Conservation (phyloP, 2,888 invertebrate genomes). For the Ectemnius cavifrons region DNA sequence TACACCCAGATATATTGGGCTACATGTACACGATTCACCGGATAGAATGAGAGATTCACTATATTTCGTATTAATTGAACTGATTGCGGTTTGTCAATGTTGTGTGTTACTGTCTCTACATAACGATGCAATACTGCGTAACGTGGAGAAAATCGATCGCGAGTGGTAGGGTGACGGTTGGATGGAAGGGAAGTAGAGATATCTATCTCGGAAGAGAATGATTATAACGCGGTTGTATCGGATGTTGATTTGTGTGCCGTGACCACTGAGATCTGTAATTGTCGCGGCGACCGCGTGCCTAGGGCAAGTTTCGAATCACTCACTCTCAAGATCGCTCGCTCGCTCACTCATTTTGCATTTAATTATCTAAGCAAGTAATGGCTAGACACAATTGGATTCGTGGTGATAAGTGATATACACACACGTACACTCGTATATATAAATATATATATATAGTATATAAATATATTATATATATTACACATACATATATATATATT, state of each 20-base stretch:
- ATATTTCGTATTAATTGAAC: constrained; percentile 45
- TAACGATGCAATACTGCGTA: background rate
- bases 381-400: constrained; percentile 65
- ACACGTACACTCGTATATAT: constrained; percentile 27
- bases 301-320: constrained; percentile 9
- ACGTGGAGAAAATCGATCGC: constrained; percentile 20
- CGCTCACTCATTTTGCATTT: constrained; percentile 62
- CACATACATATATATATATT: constrained; percentile 56
- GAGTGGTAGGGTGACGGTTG: constrained; percentile 10
- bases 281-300: constrained; percentile 24
- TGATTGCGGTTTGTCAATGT: constrained; percentile 18
- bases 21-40: background rate
- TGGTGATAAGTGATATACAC: constrained; percentile 67
- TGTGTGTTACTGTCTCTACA: constrained; percentile 35
- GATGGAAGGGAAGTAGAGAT: background rate
- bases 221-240: background rate
- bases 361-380: constrained; percentile 60
- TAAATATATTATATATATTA: constrained; percentile 47
- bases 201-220: constrained; percentile 9
- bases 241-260: background rate
- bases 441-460: constrained; percentile 56
- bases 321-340: constrained; percentile 43
- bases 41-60: constrained; percentile 29
- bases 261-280: constrained; percentile 5
- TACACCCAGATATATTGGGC: background rate